phyloP scores from a whole-genome alignment of 2,888 invertebrate species.

The Latheticus oryzae region DNA sequence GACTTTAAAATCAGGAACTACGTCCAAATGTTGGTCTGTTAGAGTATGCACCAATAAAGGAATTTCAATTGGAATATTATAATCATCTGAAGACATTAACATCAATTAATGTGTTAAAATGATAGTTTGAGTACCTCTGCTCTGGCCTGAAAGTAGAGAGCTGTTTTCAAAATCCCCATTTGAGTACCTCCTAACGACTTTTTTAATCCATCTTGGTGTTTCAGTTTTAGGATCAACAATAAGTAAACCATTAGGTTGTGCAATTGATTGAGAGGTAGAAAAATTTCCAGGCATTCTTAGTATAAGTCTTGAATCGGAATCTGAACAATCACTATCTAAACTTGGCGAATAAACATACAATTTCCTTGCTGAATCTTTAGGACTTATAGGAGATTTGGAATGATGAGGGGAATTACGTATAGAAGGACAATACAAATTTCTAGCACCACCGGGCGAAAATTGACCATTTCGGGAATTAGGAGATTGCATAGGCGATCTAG shows the following conservation, averaged over 20 bases:
- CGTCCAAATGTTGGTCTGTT: constrained; percentile 63
- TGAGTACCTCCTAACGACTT: constrained; percentile 63
- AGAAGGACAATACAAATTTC: constrained; percentile 60
- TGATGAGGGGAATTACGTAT: constrained; percentile 62
- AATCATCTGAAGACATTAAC: constrained; percentile 58
- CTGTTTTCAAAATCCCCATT: constrained; percentile 65
- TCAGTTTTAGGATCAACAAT: constrained; percentile 63
- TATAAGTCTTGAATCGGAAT: constrained; percentile 63
- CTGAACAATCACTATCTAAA: constrained; percentile 64
- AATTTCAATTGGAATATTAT: constrained; percentile 65
- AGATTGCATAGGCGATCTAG: constrained; percentile 64
- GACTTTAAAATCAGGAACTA: constrained; percentile 62
- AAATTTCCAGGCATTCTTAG: constrained; percentile 55
- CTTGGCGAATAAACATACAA: constrained; percentile 65
- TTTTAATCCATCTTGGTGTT: constrained; percentile 64
- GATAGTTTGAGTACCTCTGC: constrained; percentile 64
- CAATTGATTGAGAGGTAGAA: constrained; percentile 49
- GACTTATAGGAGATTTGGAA: constrained; percentile 64
- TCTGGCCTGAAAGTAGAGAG: constrained; percentile 64
- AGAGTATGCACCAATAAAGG: constrained; percentile 63
- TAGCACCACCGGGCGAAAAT: constrained; percentile 60
- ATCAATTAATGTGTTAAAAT: background rate
- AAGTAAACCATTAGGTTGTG: constrained; percentile 57
- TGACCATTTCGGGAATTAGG: constrained; percentile 64
- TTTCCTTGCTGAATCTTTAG: constrained; percentile 61